Percentiles rank a stretch among this genome's conserved stretches.
phyloP scores from a whole-genome alignment of 2,888 invertebrate genomes.

The Aphodius granarius region DNA sequence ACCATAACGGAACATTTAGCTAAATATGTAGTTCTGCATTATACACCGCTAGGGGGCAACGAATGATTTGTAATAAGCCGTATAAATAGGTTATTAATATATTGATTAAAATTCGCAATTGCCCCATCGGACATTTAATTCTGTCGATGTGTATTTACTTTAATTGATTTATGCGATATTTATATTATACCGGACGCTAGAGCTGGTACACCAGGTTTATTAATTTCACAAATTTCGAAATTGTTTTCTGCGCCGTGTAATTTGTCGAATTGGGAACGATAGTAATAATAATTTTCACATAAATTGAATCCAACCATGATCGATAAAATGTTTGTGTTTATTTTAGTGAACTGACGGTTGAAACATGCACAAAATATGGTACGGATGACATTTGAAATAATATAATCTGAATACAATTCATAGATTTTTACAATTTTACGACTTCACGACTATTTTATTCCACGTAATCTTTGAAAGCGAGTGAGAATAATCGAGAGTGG shows the following conservation, averaged over 20 bases:
- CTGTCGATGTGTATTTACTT: slow-evolving; percentile 8
- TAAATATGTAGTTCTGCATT: not conserved
- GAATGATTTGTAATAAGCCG: slow-evolving; percentile 10
- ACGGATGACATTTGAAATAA: no score
- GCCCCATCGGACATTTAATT: slow-evolving; percentile 17
- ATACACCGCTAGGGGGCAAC: not conserved
- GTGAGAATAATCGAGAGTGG: not conserved
- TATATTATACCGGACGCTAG: slow-evolving; percentile 18
- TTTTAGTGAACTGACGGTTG: not conserved
- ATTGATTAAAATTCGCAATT: slow-evolving; percentile 21
- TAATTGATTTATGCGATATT: slow-evolving; percentile 28
- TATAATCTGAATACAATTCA: no score
- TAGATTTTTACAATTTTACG: no score
- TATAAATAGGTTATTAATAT: slow-evolving; percentile 13
- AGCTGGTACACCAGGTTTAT: slow-evolving; percentile 1
- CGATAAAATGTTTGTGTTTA: not conserved
- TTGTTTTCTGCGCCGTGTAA: not conserved
- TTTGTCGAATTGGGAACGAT: not conserved
- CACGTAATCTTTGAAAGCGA: not conserved
- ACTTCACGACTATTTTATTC: no score
- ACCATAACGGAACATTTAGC: no score
- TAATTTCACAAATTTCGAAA: slow-evolving; percentile 14
- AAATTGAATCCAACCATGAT: not conserved
- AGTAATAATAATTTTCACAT: slow-evolving; percentile 1
- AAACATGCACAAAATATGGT: not conserved